Conservation (phyloP, 2,888 invertebrate genomes). For the Apoderus coryli region DNA sequence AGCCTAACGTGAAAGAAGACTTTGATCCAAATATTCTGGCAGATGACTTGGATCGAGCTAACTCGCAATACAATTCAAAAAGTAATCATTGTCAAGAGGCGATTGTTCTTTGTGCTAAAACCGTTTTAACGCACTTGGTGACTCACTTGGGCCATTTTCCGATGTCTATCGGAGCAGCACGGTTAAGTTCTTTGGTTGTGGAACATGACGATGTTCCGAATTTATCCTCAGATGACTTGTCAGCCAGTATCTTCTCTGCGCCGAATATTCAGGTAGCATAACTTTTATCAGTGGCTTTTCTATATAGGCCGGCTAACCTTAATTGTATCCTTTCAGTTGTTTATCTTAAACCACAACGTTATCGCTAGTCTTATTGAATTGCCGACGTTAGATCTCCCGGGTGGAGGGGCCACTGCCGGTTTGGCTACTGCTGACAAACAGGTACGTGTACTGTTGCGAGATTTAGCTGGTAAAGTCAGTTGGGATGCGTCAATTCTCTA, state of each 20-base stretch:
- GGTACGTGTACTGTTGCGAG: slow-evolving; percentile 68
- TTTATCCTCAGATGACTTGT: slow-evolving; percentile 57
- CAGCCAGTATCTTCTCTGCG: slow-evolving; percentile 66
- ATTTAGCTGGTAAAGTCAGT: slow-evolving; percentile 85
- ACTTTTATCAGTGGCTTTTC: too few relatives aligned
- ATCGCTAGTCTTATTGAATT: slow-evolving; percentile 82
- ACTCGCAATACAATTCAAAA: slow-evolving; percentile 8
- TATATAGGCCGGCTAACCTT: slow-evolving; percentile 4
- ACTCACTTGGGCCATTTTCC: slow-evolving; percentile 93
- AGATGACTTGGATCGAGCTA: slow-evolving; percentile 44
- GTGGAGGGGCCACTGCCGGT: slow-evolving; percentile 61
- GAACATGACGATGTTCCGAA: slow-evolving; percentile 82
- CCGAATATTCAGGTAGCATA: slow-evolving; percentile 65
- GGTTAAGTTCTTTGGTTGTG: slow-evolving; percentile 77
- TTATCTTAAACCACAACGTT: slow-evolving; percentile 70
- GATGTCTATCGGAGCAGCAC: slow-evolving; percentile 75
- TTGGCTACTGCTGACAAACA: slow-evolving; percentile 67
- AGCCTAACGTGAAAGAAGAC: slow-evolving; percentile 44
- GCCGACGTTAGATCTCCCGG: slow-evolving; percentile 67
- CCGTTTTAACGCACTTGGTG: slow-evolving; percentile 68
- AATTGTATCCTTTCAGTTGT: slow-evolving; percentile 43
- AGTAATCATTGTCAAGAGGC: slow-evolving; percentile 36
- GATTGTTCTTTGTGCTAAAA: slow-evolving; percentile 42
- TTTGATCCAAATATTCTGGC: slow-evolving; percentile 59
- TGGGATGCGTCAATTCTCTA: slow-evolving; percentile 93